Conservation (phyloP, 2,888 invertebrate species). For the Cosmia trapezina region DNA sequence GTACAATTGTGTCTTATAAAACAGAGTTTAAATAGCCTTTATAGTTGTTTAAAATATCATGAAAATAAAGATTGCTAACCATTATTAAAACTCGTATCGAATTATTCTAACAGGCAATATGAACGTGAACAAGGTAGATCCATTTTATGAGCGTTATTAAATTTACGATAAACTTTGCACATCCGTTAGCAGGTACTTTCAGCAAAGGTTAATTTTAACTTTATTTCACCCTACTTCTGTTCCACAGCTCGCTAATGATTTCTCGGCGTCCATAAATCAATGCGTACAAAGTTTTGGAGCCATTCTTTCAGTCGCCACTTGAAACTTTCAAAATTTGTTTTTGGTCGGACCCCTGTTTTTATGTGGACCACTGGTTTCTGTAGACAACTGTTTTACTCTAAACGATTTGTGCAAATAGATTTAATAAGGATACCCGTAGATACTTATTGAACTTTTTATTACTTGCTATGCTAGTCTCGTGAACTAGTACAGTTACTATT, state of each 20-base stretch:
- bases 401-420: conserved; percentile 15
- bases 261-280: conserved; percentile 77
- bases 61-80: not conserved
- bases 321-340: conserved; percentile 67
- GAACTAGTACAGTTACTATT: no score
- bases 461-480: no score
- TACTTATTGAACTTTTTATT: conserved; percentile 6
- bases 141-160: conserved; percentile 61
- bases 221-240: conserved; percentile 72
- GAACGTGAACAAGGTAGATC: conserved; percentile 40
- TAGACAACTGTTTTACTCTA: conserved; percentile 37
- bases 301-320: conserved; percentile 70
- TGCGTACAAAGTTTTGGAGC: conserved; percentile 69
- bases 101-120: conserved; percentile 19
- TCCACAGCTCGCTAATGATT: conserved; percentile 75
- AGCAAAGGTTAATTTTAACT: conserved; percentile 75
- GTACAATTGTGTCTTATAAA: conserved; percentile 41
- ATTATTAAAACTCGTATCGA: not conserved
- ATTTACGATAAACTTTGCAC: conserved; percentile 64
- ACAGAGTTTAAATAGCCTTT: not conserved
- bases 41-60: not conserved
- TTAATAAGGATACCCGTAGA: not conserved
- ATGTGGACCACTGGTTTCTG: conserved; percentile 35
- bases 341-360: conserved; percentile 53
- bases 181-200: conserved; percentile 65